Conservation (phyloP, 2,888 invertebrate genomes). For the Diplazon laetatorius region DNA sequence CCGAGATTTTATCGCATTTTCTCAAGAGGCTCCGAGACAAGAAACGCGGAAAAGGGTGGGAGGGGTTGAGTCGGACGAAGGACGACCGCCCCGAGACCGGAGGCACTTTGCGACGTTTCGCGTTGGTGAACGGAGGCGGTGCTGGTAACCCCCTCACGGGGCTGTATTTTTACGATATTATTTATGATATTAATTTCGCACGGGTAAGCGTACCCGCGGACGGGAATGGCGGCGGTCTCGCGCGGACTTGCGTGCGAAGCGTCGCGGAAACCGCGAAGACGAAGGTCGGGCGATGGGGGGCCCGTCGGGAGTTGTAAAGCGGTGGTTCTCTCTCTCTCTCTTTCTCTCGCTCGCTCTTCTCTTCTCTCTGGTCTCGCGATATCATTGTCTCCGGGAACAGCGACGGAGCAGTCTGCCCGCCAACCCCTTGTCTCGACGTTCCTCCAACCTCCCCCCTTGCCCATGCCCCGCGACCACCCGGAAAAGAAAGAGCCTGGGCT, state of each 20-base stretch:
- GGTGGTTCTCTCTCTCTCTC: constrained; percentile 71
- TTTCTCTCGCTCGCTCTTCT: too few species aligned
- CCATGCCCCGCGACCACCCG: too few species aligned
- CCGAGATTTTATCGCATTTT: constrained; percentile 22
- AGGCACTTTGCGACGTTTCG: constrained; percentile 60
- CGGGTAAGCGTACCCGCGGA: constrained; percentile 65
- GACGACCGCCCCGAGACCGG: constrained; percentile 42
- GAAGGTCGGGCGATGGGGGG: constrained; percentile 49
- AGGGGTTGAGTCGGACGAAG: constrained; percentile 26
- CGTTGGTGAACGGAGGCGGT: not conserved
- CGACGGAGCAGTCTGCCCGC: constrained; percentile 24
- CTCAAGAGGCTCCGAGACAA: constrained; percentile 31
- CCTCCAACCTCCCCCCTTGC: constrained; percentile 54
- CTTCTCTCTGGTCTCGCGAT: constrained; percentile 78
- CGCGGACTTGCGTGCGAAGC: constrained; percentile 44
- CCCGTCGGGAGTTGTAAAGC: constrained; percentile 82
- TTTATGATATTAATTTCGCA: constrained; percentile 83
- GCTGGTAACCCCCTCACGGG: constrained; percentile 67
- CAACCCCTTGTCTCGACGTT: constrained; percentile 51
- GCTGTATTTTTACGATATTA: constrained; percentile 81
- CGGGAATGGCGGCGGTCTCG: constrained; percentile 10
- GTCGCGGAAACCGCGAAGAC: constrained; percentile 30
- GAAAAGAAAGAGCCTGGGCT: constrained; percentile 56
- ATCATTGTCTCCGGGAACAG: constrained; percentile 80
- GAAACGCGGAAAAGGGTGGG: constrained; percentile 1